A percentile compares a stretch with the other conserved stretches of the same genome.
These are phyloP conservation scores for Metaphire vulgaris DNA, from an alignment of 1,140 invertebrate species.

Conservation along the genomic window DNA sequence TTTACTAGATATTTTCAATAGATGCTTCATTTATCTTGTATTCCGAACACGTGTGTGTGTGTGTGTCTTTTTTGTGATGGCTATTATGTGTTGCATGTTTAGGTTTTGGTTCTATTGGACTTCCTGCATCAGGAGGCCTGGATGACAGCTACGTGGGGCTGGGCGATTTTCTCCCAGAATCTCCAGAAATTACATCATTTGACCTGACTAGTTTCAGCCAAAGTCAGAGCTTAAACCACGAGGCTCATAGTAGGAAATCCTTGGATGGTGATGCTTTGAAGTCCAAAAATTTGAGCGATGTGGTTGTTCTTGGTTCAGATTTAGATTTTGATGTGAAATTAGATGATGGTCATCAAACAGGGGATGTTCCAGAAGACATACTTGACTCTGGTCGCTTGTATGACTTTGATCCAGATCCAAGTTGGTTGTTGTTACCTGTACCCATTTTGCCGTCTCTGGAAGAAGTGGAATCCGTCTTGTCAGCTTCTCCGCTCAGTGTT, in stretches of 20 bases:
- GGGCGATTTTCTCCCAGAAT: too few species aligned
- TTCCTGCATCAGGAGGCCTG: too few species aligned
- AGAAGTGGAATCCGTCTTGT: not conserved
- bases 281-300: not conserved
- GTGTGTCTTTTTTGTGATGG: too few species aligned
- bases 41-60: too few species aligned
- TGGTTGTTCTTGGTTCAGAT: not conserved
- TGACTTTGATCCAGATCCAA: not conserved
- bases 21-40: too few species aligned
- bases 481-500: not conserved
- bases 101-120: too few species aligned
- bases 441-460: not conserved
- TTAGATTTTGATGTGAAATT: not conserved
- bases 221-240: too few species aligned
- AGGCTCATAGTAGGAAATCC: too few species aligned
- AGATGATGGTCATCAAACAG: not conserved
- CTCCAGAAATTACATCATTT: not conserved
- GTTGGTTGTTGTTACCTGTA: not conserved
- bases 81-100: too few species aligned
- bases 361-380: not conserved
- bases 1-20: too few species aligned
- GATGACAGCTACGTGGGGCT: too few species aligned
- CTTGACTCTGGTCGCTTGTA: not conserved
- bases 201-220: not conserved
- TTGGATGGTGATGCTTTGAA: not conserved